These are phyloP conservation scores for Macropodus opercularis DNA, from an alignment of 2,797 vertebrate species.

Conservation along the genomic window DNA sequence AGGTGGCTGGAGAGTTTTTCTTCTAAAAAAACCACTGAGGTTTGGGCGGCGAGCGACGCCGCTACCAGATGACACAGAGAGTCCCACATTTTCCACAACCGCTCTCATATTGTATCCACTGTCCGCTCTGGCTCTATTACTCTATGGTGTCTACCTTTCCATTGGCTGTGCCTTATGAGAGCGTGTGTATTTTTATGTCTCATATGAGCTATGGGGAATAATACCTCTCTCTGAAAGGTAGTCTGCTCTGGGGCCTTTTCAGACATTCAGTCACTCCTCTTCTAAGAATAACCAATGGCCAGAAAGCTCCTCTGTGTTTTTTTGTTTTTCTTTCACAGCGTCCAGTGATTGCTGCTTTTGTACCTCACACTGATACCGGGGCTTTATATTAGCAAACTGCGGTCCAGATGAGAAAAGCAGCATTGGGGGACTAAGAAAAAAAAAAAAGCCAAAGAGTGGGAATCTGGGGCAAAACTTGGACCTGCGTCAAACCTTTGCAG, in stretches of 20 bases:
- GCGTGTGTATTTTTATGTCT: conserved; percentile 75
- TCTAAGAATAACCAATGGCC: conserved; percentile 80
- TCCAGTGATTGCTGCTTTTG: conserved; percentile 66
- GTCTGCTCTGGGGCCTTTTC: conserved; percentile 76
- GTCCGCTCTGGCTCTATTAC: conserved; percentile 48
- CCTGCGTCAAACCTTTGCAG: conserved; percentile 61
- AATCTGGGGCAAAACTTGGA: conserved; percentile 71
- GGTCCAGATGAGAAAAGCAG: conserved; percentile 82
- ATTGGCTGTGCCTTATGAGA: conserved; percentile 64
- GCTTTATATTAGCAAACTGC: conserved; percentile 61
- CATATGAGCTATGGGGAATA: conserved; percentile 73
- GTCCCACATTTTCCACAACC: conserved; percentile 56
- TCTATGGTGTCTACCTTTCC: conserved; percentile 78
- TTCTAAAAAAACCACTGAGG: conserved; percentile 55
- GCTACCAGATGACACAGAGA: conserved; percentile 65
- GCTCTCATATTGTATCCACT: conserved; percentile 6
- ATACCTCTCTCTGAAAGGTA: conserved; percentile 72
- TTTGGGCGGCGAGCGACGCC: conserved; percentile 41
- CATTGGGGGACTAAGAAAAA: conserved; percentile 49
- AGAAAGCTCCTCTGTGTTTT: conserved; percentile 58
- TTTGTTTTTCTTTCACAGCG: conserved; percentile 44
- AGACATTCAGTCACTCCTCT: conserved; percentile 84
- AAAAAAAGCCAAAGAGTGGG: conserved; percentile 49
- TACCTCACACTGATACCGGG: conserved; percentile 62
- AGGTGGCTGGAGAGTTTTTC: conserved; percentile 61